phyloP scores from a whole-genome alignment of 2,888 invertebrate species.

The Harpagoxenus sublaevis region DNA sequence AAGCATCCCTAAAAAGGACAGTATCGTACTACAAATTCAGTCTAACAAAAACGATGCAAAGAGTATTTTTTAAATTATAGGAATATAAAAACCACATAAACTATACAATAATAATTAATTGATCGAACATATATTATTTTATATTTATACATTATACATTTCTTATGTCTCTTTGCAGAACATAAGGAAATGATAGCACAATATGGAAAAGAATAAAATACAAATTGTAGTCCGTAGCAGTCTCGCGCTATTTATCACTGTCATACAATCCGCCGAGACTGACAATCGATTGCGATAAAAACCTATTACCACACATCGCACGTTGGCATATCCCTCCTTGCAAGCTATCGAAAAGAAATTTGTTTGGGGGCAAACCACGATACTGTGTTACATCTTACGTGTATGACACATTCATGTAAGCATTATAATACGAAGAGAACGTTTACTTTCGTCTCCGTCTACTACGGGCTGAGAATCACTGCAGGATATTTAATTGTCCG shows the following conservation, averaged over 20 bases:
- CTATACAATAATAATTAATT: constrained; percentile 72
- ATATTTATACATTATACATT: constrained; percentile 63
- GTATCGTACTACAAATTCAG: constrained; percentile 74
- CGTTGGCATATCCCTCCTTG: constrained; percentile 14
- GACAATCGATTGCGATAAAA: constrained; percentile 18
- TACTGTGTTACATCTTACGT: constrained; percentile 40
- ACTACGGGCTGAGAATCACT: constrained; percentile 71
- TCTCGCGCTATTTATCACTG: constrained; percentile 10
- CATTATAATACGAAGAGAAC: constrained; percentile 48
- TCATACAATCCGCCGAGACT: not conserved
- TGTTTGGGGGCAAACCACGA: constrained; percentile 6
- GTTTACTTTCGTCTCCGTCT: constrained; percentile 38
- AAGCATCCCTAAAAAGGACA: constrained; percentile 58
- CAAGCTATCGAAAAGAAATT: constrained; percentile 39
- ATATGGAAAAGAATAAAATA: constrained; percentile 57
- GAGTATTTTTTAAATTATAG: constrained; percentile 70
- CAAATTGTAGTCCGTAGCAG: constrained; percentile 56
- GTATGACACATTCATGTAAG: constrained; percentile 50
- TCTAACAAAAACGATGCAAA: constrained; percentile 69
- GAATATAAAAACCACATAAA: constrained; percentile 72
- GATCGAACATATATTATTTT: constrained; percentile 68
- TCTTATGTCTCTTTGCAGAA: constrained; percentile 64
- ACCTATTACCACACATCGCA: not conserved
- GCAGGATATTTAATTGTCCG: constrained; percentile 92
- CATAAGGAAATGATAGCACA: constrained; percentile 61